Evolutionary conservation across 2,113 vertebrate genomes (phyloP).

Genomic region (Perccottus glenii): DNA sequence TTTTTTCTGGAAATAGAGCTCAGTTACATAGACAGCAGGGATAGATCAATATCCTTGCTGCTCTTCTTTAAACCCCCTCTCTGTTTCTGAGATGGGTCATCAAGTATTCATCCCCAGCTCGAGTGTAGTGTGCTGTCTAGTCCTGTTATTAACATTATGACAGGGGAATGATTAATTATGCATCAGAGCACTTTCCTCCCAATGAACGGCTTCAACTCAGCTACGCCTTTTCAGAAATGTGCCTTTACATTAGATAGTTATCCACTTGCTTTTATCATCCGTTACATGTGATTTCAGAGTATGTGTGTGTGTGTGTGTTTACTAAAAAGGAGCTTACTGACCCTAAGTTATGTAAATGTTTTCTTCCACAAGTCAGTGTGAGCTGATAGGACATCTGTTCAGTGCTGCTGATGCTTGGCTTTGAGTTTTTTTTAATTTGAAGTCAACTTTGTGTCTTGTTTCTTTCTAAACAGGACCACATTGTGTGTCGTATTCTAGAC

Average conservation of each 20-base stretch:
- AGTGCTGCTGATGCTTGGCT: neutral
- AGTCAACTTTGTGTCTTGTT: neutral
- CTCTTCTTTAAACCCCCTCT: constrained; percentile 43
- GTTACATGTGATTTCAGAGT: too few species aligned
- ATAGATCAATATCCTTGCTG: constrained; percentile 67
- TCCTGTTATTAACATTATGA: constrained; percentile 57
- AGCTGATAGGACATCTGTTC: neutral
- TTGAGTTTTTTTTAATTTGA: neutral
- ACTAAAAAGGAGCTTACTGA: neutral
- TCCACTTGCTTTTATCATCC: too few species aligned
- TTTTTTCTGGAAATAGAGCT: constrained; percentile 55
- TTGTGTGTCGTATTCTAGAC: constrained; percentile 72
- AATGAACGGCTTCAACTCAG: constrained; percentile 11
- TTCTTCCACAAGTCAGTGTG: neutral
- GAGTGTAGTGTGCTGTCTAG: constrained; percentile 52
- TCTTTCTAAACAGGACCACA: constrained; percentile 60
- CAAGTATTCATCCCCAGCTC: constrained; percentile 76
- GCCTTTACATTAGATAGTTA: neutral
- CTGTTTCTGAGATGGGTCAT: constrained; percentile 62
- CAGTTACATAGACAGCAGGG: constrained; percentile 60
- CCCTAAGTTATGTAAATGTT: constrained; percentile 1
- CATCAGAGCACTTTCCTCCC: constrained; percentile 64
- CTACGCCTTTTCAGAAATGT: neutral
- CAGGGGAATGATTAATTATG: constrained; percentile 68
- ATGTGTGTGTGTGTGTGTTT: neutral